phyloP scores from a whole-genome alignment of 2,888 invertebrate genomes.

The Chymomyza amoena region DNA sequence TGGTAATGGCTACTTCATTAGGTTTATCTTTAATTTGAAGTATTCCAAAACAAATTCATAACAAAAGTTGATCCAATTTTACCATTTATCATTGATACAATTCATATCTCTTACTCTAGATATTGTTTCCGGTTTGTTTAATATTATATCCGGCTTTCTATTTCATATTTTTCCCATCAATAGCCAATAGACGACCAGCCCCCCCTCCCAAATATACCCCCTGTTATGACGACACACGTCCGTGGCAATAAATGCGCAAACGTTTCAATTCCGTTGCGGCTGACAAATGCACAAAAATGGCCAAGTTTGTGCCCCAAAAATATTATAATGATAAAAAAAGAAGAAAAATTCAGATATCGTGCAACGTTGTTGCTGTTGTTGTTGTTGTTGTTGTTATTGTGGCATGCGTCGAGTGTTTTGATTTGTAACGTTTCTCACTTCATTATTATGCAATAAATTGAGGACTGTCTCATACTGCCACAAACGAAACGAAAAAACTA shows the following conservation, averaged over 20 bases:
- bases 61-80: background rate
- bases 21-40: background rate
- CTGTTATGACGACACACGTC: conserved; percentile 53
- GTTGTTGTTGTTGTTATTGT: conserved; percentile 26
- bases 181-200: background rate
- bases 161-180: conserved; percentile 63
- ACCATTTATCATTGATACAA: background rate
- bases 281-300: conserved; percentile 75
- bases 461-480: conserved; percentile 30
- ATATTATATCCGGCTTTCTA: conserved; percentile 60
- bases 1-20: background rate
- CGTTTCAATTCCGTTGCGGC: conserved; percentile 73
- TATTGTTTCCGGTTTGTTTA: conserved; percentile 59
- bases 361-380: background rate
- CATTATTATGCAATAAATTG: conserved; percentile 77
- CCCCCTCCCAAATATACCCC: conserved; percentile 11
- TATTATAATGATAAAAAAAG: conserved; percentile 71
- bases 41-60: background rate
- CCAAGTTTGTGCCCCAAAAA: conserved; percentile 58
- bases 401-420: conserved; percentile 77
- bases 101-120: conserved; percentile 9
- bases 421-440: conserved; percentile 78
- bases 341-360: conserved; percentile 5
- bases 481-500: background rate
- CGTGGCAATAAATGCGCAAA: conserved; percentile 68